Evolutionary conservation across 1,140 invertebrate species (phyloP), one percentile per base, ranked within the genome.

Genomic region (Drosophila albomicans): DNA sequence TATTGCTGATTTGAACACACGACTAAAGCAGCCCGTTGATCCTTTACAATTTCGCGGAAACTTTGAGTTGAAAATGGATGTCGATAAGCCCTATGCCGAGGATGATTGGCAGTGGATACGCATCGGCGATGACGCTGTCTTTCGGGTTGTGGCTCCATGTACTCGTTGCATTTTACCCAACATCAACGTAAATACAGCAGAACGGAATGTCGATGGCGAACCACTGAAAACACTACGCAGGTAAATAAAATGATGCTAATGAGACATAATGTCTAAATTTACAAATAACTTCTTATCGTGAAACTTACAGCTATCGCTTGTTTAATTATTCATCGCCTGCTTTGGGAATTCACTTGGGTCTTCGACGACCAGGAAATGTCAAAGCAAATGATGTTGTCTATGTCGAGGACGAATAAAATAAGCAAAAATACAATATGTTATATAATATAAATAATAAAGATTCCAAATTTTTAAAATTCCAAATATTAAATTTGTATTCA

Each of bases 91-190:
- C 0, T 94, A 92, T 75, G 94, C 93, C 25, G 94, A 94, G 75
- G 93, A 94, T 73, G 57, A 90, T 1, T 94, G 93, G 93, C 80
- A 91, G 10, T 94, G 92, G 82, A 48, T 93, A 5, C 87, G 81
- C 32, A 93, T 94, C 25, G 93, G 93, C 0, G 75, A 93, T 25
- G 75, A 91, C n/a, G 71, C 80, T 2, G 74, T 92, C 1, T 93
- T 94, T 30, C 81, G 93, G 1, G 76, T 84, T 38, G 85, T 93
- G 8, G 93, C 93, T 30, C 93, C 92, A 0, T 94, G 85, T 63
- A 91, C 74, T 4, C 91, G 93, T 32, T 95, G 95, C 78, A 93
- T 95, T 15, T 89, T 95, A 0, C 94, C 94, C 0, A 95, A 94
- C 4, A 92, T 95, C 1, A 92, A 95, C 93, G 93, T 94, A 3